Evolutionary conservation across 23 tunicate genomes (phyloP).

Genomic region (Halocynthia aurantium): DNA sequence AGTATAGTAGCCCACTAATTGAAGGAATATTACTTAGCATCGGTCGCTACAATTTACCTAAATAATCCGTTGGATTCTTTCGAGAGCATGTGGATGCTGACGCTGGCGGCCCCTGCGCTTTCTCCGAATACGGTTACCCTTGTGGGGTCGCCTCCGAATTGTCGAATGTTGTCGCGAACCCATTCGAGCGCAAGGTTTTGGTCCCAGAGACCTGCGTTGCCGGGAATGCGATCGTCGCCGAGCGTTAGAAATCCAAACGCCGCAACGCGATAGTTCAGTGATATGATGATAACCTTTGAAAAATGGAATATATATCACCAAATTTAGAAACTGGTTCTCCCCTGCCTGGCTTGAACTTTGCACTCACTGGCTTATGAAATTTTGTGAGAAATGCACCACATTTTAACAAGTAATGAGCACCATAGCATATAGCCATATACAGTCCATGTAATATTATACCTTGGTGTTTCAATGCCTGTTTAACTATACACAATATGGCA

Average conservation of each 20-base stretch:
- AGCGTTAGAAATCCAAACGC: slow-evolving; percentile 79
- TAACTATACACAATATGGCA: too few relatives aligned
- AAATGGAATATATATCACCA: neutral
- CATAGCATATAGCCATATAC: too few relatives aligned
- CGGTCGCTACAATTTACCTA: slow-evolving; percentile 25
- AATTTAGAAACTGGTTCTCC: too few relatives aligned
- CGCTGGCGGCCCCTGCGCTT: slow-evolving; percentile 81
- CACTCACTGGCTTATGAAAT: too few relatives aligned
- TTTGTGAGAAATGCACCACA: too few relatives aligned
- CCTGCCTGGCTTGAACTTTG: too few relatives aligned
- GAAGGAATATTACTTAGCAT: neutral
- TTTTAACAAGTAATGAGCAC: too few relatives aligned
- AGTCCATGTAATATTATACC: too few relatives aligned
- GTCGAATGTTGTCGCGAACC: slow-evolving; percentile 68
- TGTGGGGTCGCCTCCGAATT: slow-evolving; percentile 67
- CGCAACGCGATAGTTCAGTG: slow-evolving; percentile 88
- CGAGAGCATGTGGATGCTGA: slow-evolving; percentile 56
- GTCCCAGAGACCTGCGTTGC: slow-evolving; percentile 79
- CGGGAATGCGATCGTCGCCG: slow-evolving; percentile 39
- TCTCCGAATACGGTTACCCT: slow-evolving; percentile 85
- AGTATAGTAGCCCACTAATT: neutral
- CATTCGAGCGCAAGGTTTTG: slow-evolving; percentile 84
- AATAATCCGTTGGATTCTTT: slow-evolving; percentile 55
- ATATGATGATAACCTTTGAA: slow-evolving; percentile 77
- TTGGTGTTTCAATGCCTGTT: too few relatives aligned